These are phyloP conservation scores for Cryptotis parvus DNA, from an alignment of 2,113 vertebrate genomes.

Conservation along the genomic window DNA sequence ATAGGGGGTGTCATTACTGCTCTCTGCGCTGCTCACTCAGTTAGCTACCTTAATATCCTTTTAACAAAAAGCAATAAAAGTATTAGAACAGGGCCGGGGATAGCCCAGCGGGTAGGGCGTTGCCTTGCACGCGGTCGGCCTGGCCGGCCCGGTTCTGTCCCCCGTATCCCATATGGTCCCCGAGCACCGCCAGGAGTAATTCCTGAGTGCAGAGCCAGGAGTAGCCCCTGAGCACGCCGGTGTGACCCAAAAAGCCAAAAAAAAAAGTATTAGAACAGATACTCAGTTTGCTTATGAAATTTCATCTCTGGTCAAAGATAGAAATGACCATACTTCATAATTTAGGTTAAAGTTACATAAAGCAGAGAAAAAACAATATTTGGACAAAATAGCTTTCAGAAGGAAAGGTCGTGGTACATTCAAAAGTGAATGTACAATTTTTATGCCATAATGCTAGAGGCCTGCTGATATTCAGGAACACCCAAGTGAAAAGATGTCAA, in stretches of 20 bases:
- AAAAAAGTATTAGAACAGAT: neutral
- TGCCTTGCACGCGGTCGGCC: too few species aligned
- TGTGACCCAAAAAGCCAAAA: too few species aligned
- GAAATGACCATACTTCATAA: neutral
- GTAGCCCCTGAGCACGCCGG: too few species aligned
- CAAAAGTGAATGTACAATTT: neutral
- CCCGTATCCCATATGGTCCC: too few species aligned
- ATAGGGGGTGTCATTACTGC: too few species aligned
- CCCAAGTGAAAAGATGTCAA: constrained; percentile 10
- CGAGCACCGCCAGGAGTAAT: too few species aligned
- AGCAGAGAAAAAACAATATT: neutral
- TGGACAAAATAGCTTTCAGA: constrained; percentile 46
- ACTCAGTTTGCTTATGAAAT: neutral
- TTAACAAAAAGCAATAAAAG: neutral
- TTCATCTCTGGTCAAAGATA: neutral
- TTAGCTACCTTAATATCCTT: neutral
- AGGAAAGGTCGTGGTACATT: neutral
- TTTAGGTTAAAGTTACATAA: constrained; percentile 37
- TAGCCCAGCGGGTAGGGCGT: too few species aligned
- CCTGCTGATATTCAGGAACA: neutral
- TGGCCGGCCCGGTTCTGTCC: too few species aligned
- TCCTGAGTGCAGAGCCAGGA: too few species aligned
- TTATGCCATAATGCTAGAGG: neutral
- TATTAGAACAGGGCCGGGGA: neutral
- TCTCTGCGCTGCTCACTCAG: neutral